Evolutionary conservation across 2,888 invertebrate species (phyloP).

Genomic region (Drosophila monieri): DNA sequence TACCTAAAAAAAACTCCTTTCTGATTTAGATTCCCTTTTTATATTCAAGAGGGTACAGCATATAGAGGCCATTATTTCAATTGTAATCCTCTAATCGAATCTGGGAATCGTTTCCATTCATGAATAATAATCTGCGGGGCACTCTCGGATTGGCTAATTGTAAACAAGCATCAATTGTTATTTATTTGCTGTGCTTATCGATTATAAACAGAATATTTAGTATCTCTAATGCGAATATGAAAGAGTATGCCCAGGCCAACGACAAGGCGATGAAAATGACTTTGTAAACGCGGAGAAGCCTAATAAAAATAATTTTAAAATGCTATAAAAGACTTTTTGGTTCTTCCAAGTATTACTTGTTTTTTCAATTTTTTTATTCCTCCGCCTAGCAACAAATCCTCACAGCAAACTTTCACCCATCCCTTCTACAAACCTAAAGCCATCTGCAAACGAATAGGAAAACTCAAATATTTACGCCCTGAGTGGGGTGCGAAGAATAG

Average conservation of each 20-base stretch:
- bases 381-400: slow-evolving; percentile 36
- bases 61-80: slow-evolving; percentile 25
- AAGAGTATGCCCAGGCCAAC: slow-evolving; percentile 58
- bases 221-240: slow-evolving; percentile 46
- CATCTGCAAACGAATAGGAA: slow-evolving; percentile 39
- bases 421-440: slow-evolving; percentile 6
- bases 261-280: slow-evolving; percentile 47
- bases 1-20: too few relatives aligned
- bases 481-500: slow-evolving; percentile 34
- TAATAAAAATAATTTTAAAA: neutral
- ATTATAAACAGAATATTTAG: slow-evolving; percentile 57
- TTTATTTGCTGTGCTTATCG: slow-evolving; percentile 53
- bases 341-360: neutral
- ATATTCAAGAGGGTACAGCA: neutral
- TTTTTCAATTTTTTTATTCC: too few relatives aligned
- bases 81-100: slow-evolving; percentile 40
- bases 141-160: slow-evolving; percentile 29
- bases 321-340: neutral
- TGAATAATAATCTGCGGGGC: slow-evolving; percentile 46
- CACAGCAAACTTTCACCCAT: slow-evolving; percentile 13
- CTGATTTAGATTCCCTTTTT: neutral
- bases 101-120: slow-evolving; percentile 54
- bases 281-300: neutral
- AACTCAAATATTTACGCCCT: slow-evolving; percentile 64
- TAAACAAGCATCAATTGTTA: slow-evolving; percentile 33